Conservation (phyloP, 1,140 invertebrate species). For the Ips typographus region DNA sequence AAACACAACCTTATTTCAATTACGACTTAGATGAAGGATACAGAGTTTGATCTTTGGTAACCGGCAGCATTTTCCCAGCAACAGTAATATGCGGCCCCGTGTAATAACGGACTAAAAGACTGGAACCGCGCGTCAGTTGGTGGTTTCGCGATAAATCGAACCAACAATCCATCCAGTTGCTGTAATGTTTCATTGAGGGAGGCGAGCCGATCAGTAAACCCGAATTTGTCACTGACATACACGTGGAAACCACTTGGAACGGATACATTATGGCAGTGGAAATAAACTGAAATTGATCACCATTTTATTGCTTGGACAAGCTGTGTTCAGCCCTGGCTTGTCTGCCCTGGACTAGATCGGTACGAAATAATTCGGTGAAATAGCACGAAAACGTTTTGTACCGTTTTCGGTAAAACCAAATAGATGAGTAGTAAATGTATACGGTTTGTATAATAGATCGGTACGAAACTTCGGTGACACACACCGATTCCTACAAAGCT, state of each 20-base stretch:
- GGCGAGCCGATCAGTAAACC: conserved; percentile 73
- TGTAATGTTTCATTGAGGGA: conserved; percentile 78
- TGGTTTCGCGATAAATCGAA: conserved; percentile 68
- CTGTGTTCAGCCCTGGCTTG: too few species aligned
- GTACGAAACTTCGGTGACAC: too few species aligned
- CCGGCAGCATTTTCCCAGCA: conserved; percentile 37
- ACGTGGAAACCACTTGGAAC: conserved; percentile 82
- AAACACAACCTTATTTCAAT: not conserved
- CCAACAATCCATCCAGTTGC: conserved; percentile 78
- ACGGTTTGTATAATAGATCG: too few species aligned
- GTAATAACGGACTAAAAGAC: conserved; percentile 78
- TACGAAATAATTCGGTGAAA: not conserved
- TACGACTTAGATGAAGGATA: conserved; percentile 6
- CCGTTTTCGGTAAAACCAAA: too few species aligned
- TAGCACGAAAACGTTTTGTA: too few species aligned
- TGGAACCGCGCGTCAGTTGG: conserved; percentile 82
- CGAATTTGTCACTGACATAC: conserved; percentile 81
- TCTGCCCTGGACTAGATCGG: not conserved
- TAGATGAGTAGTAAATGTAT: too few species aligned
- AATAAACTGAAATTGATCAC: conserved; percentile 59
- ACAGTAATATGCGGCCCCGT: conserved; percentile 59
- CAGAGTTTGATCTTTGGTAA: conserved; percentile 23
- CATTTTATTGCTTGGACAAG: conserved; percentile 30
- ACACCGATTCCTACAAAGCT: too few species aligned
- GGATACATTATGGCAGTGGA: conserved; percentile 82